Percentiles rank a stretch among this genome's conserved stretches.
These are phyloP conservation scores for Podilymbus podiceps DNA, from an alignment of 2,113 vertebrate genomes.

Conservation along the genomic window DNA sequence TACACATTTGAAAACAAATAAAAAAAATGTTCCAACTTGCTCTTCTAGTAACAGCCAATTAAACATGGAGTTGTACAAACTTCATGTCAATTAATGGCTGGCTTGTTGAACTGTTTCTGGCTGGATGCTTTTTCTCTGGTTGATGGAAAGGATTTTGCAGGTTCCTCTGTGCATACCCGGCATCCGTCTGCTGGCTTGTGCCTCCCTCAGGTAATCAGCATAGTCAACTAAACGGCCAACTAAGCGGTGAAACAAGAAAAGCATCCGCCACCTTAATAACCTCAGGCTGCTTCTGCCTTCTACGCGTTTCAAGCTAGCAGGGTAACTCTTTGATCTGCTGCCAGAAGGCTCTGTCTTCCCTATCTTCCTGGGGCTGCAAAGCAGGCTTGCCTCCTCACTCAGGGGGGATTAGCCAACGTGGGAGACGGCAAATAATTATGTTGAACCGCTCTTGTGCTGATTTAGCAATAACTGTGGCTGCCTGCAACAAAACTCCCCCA, in stretches of 20 bases:
- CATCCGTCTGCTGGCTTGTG: not conserved
- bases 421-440: not conserved
- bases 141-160: not conserved
- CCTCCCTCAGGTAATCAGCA: not conserved
- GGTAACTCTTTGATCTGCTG: constrained; percentile 19
- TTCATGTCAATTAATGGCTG: rapidly evolving
- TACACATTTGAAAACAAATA: not conserved
- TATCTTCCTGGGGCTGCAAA: not conserved
- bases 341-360: not conserved
- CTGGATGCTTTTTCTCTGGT: not conserved
- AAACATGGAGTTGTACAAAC: not conserved
- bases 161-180: not conserved
- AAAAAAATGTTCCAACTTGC: not conserved
- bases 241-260: not conserved
- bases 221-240: not conserved
- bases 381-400: not conserved
- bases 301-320: not conserved
- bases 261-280: not conserved
- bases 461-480: not conserved
- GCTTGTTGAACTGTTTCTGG: not conserved
- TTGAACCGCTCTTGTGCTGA: not conserved
- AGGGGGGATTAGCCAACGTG: not conserved
- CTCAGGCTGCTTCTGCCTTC: not conserved
- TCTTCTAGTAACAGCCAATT: not conserved
- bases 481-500: not conserved